These are phyloP conservation scores for Protobothrops flavoviridis DNA, from an alignment of 2,113 vertebrate species.

Conservation along the genomic window DNA sequence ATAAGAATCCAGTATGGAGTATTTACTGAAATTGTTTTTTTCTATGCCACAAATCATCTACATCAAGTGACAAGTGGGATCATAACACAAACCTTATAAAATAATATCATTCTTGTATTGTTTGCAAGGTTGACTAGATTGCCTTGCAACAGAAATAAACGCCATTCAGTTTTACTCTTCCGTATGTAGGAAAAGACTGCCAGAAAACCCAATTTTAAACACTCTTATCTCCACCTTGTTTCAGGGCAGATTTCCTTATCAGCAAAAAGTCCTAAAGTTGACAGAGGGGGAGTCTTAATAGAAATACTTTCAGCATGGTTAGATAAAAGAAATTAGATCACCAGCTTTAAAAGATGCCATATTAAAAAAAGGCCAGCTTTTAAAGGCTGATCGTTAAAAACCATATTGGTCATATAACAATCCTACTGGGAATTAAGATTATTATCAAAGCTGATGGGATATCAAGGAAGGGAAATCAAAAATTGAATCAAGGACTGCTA, in stretches of 20 bases:
- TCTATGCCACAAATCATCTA: neutral
- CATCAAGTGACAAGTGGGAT: neutral
- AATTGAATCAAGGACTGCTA: neutral
- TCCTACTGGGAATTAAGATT: neutral
- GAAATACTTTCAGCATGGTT: neutral
- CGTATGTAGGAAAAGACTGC: neutral
- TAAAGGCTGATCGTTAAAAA: neutral
- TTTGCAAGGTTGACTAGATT: neutral
- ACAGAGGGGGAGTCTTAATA: neutral
- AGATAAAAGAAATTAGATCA: neutral
- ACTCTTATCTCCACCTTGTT: neutral
- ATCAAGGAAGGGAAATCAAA: neutral
- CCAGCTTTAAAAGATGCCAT: neutral
- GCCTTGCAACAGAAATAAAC: neutral
- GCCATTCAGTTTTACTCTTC: neutral
- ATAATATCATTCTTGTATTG: neutral
- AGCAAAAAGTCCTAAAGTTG: slow-evolving; percentile 7
- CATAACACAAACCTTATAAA: neutral
- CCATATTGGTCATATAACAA: neutral
- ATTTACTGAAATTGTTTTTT: neutral
- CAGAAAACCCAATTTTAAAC: slow-evolving; percentile 1
- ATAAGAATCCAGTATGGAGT: neutral
- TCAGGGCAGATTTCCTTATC: slow-evolving; percentile 6
- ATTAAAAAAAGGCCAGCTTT: neutral
- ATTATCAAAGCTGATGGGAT: neutral